Conservation (phyloP, 2,797 vertebrate genomes). For the Ceryle rudis region DNA sequence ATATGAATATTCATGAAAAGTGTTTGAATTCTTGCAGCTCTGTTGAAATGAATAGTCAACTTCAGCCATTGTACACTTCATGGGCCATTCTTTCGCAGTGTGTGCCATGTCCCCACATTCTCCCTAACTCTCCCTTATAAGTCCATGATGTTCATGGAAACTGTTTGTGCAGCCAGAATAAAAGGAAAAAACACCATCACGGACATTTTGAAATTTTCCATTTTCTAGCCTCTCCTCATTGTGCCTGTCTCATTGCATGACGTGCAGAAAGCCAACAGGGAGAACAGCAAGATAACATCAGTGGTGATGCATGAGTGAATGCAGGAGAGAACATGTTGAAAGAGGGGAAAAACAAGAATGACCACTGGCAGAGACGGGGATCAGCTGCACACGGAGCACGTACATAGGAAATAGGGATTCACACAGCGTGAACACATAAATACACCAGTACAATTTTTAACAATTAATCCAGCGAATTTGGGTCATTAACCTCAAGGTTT, state of each 20-base stretch:
- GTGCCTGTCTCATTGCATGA: not conserved
- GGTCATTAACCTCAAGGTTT: not conserved
- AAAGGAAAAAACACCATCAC: not conserved
- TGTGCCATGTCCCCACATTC: not conserved
- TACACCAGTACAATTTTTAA: not conserved
- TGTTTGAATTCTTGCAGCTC: not conserved
- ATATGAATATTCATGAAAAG: conserved; percentile 50
- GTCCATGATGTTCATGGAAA: not conserved
- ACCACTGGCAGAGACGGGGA: not conserved
- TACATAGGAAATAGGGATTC: not conserved
- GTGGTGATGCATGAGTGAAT: not conserved
- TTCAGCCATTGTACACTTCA: not conserved
- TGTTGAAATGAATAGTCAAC: not conserved
- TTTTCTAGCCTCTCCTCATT: not conserved
- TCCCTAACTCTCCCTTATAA: not conserved
- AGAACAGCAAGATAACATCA: not conserved
- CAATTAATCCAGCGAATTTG: not conserved
- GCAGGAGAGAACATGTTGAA: not conserved
- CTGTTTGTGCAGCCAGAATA: not conserved
- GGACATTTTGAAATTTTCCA: not conserved
- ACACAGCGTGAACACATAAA: not conserved
- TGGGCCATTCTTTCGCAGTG: not conserved
- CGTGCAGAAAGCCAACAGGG: not conserved
- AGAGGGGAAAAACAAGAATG: not conserved
- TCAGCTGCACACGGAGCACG: fast-evolving